Evolutionary conservation across 2,797 vertebrate genomes (phyloP).

Genomic region (Rhynchonycteris naso): DNA sequence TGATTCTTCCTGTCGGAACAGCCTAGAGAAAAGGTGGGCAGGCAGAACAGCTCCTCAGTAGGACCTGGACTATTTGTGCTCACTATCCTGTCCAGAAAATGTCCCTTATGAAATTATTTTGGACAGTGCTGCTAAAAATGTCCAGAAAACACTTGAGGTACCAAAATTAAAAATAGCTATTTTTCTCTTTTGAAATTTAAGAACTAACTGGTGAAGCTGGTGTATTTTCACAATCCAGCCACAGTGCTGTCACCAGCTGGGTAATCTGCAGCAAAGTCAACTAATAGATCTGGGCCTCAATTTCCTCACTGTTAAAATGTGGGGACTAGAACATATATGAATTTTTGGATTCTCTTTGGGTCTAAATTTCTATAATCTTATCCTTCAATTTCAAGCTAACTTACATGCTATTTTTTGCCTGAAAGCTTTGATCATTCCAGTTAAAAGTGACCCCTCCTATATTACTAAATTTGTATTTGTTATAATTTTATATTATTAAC

Average conservation of each 20-base stretch:
- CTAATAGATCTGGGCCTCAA: background rate
- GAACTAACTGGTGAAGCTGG: background rate
- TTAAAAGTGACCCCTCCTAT: background rate
- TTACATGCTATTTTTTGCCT: background rate
- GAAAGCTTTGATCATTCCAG: background rate
- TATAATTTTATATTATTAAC: background rate
- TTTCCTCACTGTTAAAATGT: background rate
- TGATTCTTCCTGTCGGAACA: background rate
- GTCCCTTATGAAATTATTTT: background rate
- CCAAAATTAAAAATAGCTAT: background rate
- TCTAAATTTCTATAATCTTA: background rate
- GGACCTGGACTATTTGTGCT: background rate
- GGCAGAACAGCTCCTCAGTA: background rate
- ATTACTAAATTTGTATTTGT: background rate
- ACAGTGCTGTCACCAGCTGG: background rate
- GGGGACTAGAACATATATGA: background rate
- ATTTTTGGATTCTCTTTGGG: background rate
- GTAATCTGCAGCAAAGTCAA: background rate
- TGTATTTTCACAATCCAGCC: background rate
- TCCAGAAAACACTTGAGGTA: background rate
- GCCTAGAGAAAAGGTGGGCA: background rate
- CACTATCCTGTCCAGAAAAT: background rate
- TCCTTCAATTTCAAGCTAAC: constrained; percentile 16
- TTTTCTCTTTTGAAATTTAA: constrained; percentile 28
- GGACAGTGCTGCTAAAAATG: background rate